Base-by-base conservation (phyloP, 1,140 invertebrate genomes). In the Drosophila arizonae region DNA sequence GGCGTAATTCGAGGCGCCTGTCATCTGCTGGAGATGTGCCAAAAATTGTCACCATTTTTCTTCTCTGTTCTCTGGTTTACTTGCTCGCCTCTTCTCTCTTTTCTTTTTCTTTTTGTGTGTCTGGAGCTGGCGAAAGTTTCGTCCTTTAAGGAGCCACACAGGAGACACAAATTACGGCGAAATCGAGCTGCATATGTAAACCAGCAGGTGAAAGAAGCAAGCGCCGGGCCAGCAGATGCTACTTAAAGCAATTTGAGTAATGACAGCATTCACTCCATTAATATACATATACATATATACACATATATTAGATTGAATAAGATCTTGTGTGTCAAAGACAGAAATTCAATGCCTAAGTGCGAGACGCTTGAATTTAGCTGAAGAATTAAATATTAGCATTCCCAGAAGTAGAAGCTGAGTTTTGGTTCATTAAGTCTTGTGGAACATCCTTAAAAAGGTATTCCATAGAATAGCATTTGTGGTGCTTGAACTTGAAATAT, bases 21-120 rank as follows among this genome's bases (percentile, higher is more conserved):
- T 68, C 79, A 48, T 75, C 79, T 81, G 79, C 68, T 78, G 28
- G 28, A 71, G 79, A 82, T 63, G 73, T 76, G 76, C 50, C 62
- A 67, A 66, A 63, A 69, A 63, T 61, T 74, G 65, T 70, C 71
- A 57, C 45, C 70, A 68, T 61, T 76, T 60, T 60, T 76, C 60
- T 72, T 71, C 61, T 65, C 61, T 65, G 55, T 55, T 51, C 43
- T 21, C 15, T 6, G 17, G 36, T 39, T 39, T 39, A 39, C 21
- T 74, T 48, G 3, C 2, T 24, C 21, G 21, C 2, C 58, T 69
- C 48, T 30, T 6, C 28, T 30, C 6, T 30, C 6, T 66, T 69
- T 60, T 70, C 46, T 36, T 17, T 15, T 24, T 58, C 11, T 41
- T 50, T 45, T 56, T 13, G 10, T 46, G 33, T 45, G 28, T 13